Conservation (phyloP, 2,113 vertebrate genomes). For the Hydrochoerus hydrochaeris region DNA sequence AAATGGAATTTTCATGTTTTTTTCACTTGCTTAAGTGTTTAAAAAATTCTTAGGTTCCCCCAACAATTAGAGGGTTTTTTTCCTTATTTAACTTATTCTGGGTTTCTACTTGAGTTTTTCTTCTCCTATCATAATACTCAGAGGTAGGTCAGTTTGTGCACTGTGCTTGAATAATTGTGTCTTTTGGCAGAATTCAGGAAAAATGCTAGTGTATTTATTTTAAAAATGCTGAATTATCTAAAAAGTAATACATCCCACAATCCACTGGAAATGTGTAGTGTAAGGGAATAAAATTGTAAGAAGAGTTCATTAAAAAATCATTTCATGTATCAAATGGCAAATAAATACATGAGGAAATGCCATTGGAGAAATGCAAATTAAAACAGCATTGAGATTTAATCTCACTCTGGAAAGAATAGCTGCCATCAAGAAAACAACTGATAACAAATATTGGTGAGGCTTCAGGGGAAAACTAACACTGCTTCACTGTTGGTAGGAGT, state of each 20-base stretch:
- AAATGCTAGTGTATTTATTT: fast-evolving
- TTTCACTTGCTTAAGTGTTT: not conserved
- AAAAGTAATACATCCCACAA: not conserved
- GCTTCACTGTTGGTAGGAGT: no score
- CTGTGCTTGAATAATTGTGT: no score
- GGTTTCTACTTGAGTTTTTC: not conserved
- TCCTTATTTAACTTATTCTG: not conserved
- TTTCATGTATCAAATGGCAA: no score
- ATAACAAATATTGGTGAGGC: no score
- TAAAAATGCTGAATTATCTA: not conserved
- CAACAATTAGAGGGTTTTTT: not conserved
- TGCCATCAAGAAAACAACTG: no score
- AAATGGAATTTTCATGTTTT: not conserved
- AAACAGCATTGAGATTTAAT: no score
- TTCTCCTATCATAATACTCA: not conserved
- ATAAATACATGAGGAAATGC: no score
- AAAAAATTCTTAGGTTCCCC: not conserved
- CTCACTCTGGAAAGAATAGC: no score
- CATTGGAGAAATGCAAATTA: no score
- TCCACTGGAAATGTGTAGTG: not conserved
- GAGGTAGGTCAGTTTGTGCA: not conserved
- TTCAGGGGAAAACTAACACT: no score
- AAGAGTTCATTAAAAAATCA: not conserved
- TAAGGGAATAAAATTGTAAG: not conserved
- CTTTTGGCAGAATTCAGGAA: not conserved